Conservation (phyloP, 2,113 vertebrate genomes). For the Desmodus rotundus region DNA sequence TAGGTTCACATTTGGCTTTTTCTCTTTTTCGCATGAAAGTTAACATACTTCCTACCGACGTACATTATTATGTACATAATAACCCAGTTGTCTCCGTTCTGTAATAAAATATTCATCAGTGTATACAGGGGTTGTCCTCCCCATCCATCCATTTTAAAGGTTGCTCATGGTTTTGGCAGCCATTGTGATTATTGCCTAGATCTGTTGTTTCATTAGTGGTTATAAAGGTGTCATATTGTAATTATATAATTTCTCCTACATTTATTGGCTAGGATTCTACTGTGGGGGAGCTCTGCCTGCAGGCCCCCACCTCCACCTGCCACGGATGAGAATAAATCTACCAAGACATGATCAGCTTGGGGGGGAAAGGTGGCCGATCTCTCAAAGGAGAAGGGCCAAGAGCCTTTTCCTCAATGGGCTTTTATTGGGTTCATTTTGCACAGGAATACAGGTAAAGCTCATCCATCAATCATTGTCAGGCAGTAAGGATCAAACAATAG, state of each 20-base stretch:
- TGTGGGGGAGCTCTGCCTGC: too few relatives aligned
- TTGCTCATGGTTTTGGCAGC: not conserved
- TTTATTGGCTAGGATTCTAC: not conserved
- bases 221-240: not conserved
- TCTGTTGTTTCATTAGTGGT: not conserved
- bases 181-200: not conserved
- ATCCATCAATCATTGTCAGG: too few relatives aligned
- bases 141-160: not conserved
- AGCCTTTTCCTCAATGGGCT: too few relatives aligned
- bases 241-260: not conserved
- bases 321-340: too few relatives aligned
- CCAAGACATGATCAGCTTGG: too few relatives aligned
- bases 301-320: too few relatives aligned
- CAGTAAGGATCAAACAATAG: too few relatives aligned
- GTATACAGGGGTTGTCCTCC: not conserved
- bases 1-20: not conserved
- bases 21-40: not conserved
- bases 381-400: too few relatives aligned
- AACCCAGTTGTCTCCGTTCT: not conserved
- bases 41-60: not conserved
- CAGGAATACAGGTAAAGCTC: too few relatives aligned
- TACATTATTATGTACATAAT: not conserved
- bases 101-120: not conserved
- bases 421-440: too few relatives aligned
- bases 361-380: too few relatives aligned